Base-by-base conservation (phyloP, 2,888 invertebrate genomes). In the Chorisops tibialis region DNA sequence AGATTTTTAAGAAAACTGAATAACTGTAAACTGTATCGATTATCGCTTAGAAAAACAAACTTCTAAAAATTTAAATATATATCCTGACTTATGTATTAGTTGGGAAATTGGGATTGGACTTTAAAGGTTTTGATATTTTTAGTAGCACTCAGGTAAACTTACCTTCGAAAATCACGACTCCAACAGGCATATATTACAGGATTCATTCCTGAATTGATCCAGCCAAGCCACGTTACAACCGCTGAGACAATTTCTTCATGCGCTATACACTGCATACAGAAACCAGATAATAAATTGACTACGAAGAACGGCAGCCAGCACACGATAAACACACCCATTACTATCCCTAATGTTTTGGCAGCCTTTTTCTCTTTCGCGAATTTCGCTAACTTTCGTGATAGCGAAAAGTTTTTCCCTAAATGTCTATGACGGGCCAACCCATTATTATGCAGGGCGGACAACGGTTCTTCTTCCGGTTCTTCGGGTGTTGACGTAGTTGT, bases 271-370 rank as follows among this genome's bases (percentile, higher is more conserved):
- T 87, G 85, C 65, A 87, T 83, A 78, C 94, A 93, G 74, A 97
- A 89, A 16, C 95, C 96, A 48, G 92, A 91, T 71, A 96, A 80
- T 61, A 97, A 81, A 79, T 96, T 96, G 68, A 93, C 92, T 67
- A 96, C 93, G 78, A 97, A 97, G 80, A 97, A 97, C 65, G 97
- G 97, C 70, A 96, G 82, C 96, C 96, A 97, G 78, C 96, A 97
- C 69, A 96, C 87, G 73, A 96, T 95, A 77, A 96, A 96, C 67
- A 94, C 93, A 62, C 96, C 96, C 89, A 96, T 95, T 70, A 96
- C 96, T 74, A 96, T 96, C 50, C 96, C 96, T 68, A 97, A 80
- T 7, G 96, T 97, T 79, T 96, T 96, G 4, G 97, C 97, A 7
- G 97, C 97, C 77, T 97, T 97, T 77, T 96, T 95, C 78, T 96